Evolutionary conservation across 2,113 vertebrate genomes (phyloP).

Genomic region (Oceanodroma tethys): DNA sequence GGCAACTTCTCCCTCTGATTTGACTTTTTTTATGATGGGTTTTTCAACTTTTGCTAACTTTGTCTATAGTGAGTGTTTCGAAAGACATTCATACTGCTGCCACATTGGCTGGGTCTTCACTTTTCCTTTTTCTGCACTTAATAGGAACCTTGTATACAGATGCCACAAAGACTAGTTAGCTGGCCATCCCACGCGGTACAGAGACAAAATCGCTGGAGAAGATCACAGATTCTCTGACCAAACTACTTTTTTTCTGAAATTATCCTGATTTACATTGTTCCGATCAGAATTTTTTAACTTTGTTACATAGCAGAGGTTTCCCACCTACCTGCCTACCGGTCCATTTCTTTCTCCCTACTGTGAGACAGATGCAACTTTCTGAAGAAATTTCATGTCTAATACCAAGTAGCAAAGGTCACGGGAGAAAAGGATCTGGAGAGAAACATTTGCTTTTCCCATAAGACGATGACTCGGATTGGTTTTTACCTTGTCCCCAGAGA

Average conservation of each 20-base stretch:
- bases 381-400: background rate
- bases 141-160: background rate
- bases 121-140: background rate
- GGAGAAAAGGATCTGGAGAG: background rate
- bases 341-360: background rate
- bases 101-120: background rate
- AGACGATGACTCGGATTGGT: background rate
- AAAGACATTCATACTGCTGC: background rate
- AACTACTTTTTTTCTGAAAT: background rate
- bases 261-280: background rate
- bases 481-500: background rate
- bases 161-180: background rate
- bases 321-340: fast-evolving
- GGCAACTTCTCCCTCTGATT: background rate
- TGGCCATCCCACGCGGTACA: background rate
- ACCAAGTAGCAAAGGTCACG: background rate
- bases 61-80: background rate
- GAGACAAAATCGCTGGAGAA: background rate
- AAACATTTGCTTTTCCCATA: background rate
- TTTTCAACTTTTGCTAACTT: background rate
- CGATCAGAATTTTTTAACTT: background rate
- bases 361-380: background rate
- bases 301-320: background rate
- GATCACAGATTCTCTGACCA: background rate
- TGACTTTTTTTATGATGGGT: background rate